Evolutionary conservation across 2,113 vertebrate genomes (phyloP).

Genomic region (Grammomys dolichurus): DNA sequence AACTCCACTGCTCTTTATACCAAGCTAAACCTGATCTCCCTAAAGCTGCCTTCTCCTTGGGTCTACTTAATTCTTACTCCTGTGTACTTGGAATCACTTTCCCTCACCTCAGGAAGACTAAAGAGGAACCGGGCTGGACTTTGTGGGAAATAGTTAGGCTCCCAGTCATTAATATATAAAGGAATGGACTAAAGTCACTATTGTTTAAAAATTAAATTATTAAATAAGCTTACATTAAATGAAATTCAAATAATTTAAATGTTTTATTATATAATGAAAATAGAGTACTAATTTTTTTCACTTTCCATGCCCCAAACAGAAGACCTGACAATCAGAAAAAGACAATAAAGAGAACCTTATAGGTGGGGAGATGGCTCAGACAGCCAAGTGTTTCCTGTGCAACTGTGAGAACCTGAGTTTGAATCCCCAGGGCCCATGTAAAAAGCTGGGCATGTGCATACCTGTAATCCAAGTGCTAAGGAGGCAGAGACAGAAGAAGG

Average conservation of each 20-base stretch:
- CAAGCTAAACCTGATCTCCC: not conserved
- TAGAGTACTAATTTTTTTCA: conserved; percentile 1
- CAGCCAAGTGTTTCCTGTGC: no score
- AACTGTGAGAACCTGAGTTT: not conserved
- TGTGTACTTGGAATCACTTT: not conserved
- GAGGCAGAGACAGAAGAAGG: not conserved
- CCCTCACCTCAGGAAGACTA: conserved; percentile 34
- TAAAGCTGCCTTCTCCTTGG: conserved; percentile 1
- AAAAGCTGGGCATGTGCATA: not conserved
- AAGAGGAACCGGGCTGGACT: conserved; percentile 18
- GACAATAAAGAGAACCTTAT: not conserved
- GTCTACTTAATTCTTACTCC: conserved; percentile 27
- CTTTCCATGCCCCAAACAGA: conserved; percentile 37
- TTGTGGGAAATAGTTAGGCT: not conserved
- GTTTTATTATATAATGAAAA: conserved; percentile 61
- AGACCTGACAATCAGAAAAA: conserved; percentile 32
- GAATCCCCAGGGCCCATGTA: not conserved
- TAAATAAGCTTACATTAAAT: conserved; percentile 61
- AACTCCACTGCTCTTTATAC: not conserved
- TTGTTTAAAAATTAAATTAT: not conserved
- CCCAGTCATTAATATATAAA: not conserved
- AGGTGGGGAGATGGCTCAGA: not conserved
- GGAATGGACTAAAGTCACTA: not conserved
- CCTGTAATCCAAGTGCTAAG: not conserved
- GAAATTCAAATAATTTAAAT: conserved; percentile 59